These are phyloP conservation scores for Lordiphosa stackelbergi DNA, from an alignment of 1,140 invertebrate species.

Conservation along the genomic window DNA sequence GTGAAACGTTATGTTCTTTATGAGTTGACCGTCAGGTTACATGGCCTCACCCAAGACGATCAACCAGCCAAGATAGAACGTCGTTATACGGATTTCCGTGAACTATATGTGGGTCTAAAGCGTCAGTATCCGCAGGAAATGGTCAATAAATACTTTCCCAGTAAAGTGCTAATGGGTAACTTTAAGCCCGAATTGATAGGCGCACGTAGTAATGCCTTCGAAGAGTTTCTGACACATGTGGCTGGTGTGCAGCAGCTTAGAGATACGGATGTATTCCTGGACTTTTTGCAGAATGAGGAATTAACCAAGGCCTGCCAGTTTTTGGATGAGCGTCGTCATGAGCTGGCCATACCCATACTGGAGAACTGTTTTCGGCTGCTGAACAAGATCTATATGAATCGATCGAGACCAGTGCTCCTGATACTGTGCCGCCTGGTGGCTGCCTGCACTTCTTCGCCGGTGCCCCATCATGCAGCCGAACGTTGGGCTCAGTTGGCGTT, in stretches of 20 bases:
- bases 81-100: slow-evolving; percentile 87
- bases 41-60: slow-evolving; percentile 78
- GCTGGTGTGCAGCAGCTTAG: slow-evolving; percentile 80
- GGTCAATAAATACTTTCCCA: slow-evolving; percentile 82
- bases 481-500: slow-evolving; percentile 85
- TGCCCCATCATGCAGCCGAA: slow-evolving; percentile 80
- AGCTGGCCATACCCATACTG: slow-evolving; percentile 81
- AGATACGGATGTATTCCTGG: slow-evolving; percentile 80
- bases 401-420: slow-evolving; percentile 82
- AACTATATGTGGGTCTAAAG: slow-evolving; percentile 82
- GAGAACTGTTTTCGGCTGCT: slow-evolving; percentile 85
- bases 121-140: slow-evolving; percentile 81
- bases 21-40: slow-evolving; percentile 80
- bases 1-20: slow-evolving; percentile 83
- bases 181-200: slow-evolving; percentile 85
- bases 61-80: slow-evolving; percentile 83
- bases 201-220: slow-evolving; percentile 84
- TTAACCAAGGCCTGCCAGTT: slow-evolving; percentile 81
- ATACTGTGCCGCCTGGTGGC: slow-evolving; percentile 85
- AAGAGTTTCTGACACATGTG: slow-evolving; percentile 82
- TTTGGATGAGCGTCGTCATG: slow-evolving; percentile 81
- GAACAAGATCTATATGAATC: slow-evolving; percentile 86
- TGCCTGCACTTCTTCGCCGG: slow-evolving; percentile 77
- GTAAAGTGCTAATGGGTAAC: slow-evolving; percentile 86
- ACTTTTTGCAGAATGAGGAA: slow-evolving; percentile 85